Base-by-base conservation (phyloP, 2,113 vertebrate genomes). In the Prolemur simus region DNA sequence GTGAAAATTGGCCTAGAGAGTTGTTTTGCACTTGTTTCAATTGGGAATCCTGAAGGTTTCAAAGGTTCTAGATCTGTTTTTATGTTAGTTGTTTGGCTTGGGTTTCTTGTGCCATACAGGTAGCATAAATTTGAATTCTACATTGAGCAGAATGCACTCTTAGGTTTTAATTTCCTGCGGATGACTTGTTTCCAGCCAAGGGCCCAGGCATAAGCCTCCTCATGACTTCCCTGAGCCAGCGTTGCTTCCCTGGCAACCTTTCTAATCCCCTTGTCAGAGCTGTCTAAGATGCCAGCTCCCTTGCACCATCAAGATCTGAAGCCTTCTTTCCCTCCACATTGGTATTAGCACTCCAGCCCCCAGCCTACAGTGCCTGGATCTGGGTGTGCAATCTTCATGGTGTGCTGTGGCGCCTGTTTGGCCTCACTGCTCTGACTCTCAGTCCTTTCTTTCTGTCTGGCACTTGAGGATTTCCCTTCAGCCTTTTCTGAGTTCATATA, bases 381-480 rank as follows among this genome's bases (percentile, higher is more conserved):
- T 3, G 5, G 9, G 45, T 49, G 37, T 68, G 32, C 84, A n/a
- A 52, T 81, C 76, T 87, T 94, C 64, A 32, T 13, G n/a, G 42
- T 74, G 18, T 8, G 29, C 32, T 32, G 2, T 76, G 60, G 52
- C 52, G 20, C 0, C 54, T 87, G 3, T 83, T 81, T 73, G 56
- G 47, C 45, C 42, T 76, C 58, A 84, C 34, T 85, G 11, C 54
- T 77, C 66, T 76, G 32, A 64, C 52, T 94, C 27, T 49, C 14
- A 42, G 87, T 95, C 71, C 27, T 80, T 94, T 83, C 47, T 88
- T 87, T 45, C 64, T 37, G 6, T 29, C n/a, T 34, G 39, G 32
- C 54, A 90, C 45, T 87, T 96, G 49, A 63, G 42, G 27, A 81
- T 56, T 96, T 85, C 84, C 21, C 6, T 91, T 87, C 66, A 78